Evolutionary conservation across 2,888 invertebrate species (phyloP).

Genomic region (Eremobia ochroleuca): DNA sequence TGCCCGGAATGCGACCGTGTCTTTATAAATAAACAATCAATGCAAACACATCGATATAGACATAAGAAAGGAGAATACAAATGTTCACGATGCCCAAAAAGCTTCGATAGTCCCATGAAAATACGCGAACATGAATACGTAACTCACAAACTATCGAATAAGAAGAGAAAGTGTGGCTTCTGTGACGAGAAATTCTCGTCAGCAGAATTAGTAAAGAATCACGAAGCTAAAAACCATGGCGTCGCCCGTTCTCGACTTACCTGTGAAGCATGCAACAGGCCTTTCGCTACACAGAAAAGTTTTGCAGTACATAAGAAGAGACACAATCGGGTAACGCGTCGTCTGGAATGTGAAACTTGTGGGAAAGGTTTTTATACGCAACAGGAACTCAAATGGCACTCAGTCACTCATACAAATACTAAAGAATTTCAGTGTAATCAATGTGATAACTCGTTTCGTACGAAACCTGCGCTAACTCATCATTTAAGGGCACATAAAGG

Average conservation of each 20-base stretch:
- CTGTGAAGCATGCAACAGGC: conserved; percentile 74
- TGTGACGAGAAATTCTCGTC: conserved; percentile 22
- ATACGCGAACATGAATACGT: conserved; percentile 77
- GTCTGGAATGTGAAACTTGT: conserved; percentile 79
- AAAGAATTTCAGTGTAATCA: conserved; percentile 63
- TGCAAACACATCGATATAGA: conserved; percentile 64
- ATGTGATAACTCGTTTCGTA: conserved; percentile 60
- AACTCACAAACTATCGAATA: conserved; percentile 71
- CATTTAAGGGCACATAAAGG: conserved; percentile 61
- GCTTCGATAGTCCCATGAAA: conserved; percentile 78
- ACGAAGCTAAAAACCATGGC: conserved; percentile 22
- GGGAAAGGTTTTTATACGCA: conserved; percentile 74
- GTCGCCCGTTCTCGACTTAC: neutral
- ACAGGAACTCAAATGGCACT: conserved; percentile 67
- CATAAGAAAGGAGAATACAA: conserved; percentile 66
- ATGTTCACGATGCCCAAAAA: conserved; percentile 72
- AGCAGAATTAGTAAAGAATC: conserved; percentile 21
- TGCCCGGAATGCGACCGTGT: conserved; percentile 77
- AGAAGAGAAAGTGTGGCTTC: conserved; percentile 71
- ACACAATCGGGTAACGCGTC: conserved; percentile 74
- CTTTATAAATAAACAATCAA: conserved; percentile 71
- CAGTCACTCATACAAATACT: conserved; percentile 67
- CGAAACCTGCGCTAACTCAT: conserved; percentile 53
- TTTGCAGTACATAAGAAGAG: conserved; percentile 71
- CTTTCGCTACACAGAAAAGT: conserved; percentile 67